Conservation (phyloP, 1,140 invertebrate species). For the Drosophila pandora region DNA sequence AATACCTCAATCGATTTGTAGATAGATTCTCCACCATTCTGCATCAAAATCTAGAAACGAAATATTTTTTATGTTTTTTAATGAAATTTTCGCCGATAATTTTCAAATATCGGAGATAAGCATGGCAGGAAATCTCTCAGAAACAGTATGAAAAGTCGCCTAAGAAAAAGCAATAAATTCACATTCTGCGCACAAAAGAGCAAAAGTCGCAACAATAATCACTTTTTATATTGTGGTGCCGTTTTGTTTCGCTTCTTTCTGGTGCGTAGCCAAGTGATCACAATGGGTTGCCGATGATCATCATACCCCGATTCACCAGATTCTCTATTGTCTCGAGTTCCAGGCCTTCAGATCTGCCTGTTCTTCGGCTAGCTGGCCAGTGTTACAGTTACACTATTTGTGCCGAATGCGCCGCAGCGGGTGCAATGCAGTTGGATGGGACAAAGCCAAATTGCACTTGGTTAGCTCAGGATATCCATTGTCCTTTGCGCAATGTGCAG, state of each 20-base stretch:
- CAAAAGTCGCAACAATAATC: constrained; percentile 62
- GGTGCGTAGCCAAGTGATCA: constrained; percentile 48
- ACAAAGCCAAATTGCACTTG: constrained; percentile 77
- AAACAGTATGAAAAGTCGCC: constrained; percentile 24
- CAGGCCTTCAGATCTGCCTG: neutral
- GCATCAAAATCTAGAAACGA: too few species aligned
- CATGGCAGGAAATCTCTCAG: neutral
- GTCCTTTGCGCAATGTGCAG: constrained; percentile 75
- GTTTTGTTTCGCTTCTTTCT: constrained; percentile 29
- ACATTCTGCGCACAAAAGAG: constrained; percentile 35
- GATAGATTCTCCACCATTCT: too few species aligned
- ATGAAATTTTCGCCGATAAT: neutral
- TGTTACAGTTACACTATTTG: constrained; percentile 68
- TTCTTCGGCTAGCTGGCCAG: constrained; percentile 20
- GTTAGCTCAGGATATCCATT: constrained; percentile 46
- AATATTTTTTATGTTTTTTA: too few species aligned
- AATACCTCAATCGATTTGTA: too few species aligned
- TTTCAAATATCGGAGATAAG: too few species aligned
- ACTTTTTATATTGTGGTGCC: constrained; percentile 39
- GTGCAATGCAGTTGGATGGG: constrained; percentile 40
- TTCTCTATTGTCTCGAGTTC: constrained; percentile 28
- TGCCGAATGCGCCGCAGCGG: constrained; percentile 65
- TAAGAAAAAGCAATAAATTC: constrained; percentile 63
- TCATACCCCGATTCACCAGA: constrained; percentile 37
- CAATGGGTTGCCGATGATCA: constrained; percentile 43